These are phyloP conservation scores for Parazoanthus swiftii DNA, from an alignment of 92 coral and sea anemone species.

Conservation along the genomic window DNA sequence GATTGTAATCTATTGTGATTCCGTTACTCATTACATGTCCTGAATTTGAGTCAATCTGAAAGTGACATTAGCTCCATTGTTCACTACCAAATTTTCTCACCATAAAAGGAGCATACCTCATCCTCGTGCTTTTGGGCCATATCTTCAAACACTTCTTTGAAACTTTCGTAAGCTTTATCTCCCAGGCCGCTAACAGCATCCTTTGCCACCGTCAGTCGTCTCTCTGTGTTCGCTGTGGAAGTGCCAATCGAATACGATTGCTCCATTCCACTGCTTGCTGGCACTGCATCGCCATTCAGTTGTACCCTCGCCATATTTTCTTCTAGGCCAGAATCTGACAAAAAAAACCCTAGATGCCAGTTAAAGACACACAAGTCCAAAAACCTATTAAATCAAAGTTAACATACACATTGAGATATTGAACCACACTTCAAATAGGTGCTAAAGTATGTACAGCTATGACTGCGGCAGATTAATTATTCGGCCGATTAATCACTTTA, in stretches of 20 bases:
- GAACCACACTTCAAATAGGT: background rate
- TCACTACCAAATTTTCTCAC: background rate
- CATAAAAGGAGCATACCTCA: slow-evolving; percentile 40
- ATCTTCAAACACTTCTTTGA: slow-evolving; percentile 62
- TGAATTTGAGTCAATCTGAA: background rate
- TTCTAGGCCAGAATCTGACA: background rate
- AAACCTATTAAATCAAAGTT: background rate
- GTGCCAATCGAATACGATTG: background rate
- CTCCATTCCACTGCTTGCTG: background rate
- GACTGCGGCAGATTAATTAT: background rate
- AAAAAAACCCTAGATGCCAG: background rate
- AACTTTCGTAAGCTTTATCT: slow-evolving; percentile 58
- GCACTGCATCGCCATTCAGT: background rate
- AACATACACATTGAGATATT: background rate
- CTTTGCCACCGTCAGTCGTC: slow-evolving; percentile 50
- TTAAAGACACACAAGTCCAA: background rate
- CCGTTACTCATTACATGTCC: background rate
- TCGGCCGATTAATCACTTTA: background rate
- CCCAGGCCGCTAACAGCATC: slow-evolving; percentile 63
- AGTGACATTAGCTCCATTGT: background rate
- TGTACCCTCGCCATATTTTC: background rate
- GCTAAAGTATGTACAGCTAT: background rate
- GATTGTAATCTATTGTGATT: background rate
- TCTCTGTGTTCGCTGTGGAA: slow-evolving; percentile 32
- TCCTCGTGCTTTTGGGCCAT: slow-evolving; percentile 54